Percentiles rank a stretch among this genome's conserved stretches.
phyloP scores from a whole-genome alignment of 2,888 invertebrate genomes.

The Chironomus riparius region DNA sequence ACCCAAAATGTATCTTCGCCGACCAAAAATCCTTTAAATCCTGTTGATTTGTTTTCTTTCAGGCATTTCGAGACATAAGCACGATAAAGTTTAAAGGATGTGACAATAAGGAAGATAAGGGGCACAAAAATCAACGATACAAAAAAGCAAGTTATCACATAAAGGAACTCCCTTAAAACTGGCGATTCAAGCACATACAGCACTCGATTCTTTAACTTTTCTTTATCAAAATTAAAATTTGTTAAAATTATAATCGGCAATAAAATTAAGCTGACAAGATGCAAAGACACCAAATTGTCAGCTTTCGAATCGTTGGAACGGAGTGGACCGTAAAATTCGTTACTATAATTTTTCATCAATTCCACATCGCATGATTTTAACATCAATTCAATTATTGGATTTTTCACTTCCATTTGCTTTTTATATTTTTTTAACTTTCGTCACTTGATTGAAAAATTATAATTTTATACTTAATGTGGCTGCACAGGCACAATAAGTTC shows the following conservation, averaged over 20 bases:
- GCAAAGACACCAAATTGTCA: conserved; percentile 28
- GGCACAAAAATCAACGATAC: conserved; percentile 24
- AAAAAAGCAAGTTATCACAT: neutral
- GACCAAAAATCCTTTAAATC: conserved; percentile 44
- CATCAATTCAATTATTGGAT: neutral
- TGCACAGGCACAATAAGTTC: no score
- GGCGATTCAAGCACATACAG: conserved; percentile 26
- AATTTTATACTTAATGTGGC: no score
- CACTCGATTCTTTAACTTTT: conserved; percentile 26
- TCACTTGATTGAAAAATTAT: no score
- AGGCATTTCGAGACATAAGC: conserved; percentile 28
- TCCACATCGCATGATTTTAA: neutral
- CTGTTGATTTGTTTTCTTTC: neutral
- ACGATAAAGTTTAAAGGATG: conserved; percentile 29
- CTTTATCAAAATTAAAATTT: conserved; percentile 29
- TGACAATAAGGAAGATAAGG: conserved; percentile 28
- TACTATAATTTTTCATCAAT: neutral
- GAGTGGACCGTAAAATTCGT: neutral
- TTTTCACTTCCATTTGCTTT: neutral
- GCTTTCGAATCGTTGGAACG: neutral
- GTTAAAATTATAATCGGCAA: conserved; percentile 33
- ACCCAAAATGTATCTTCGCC: conserved; percentile 50
- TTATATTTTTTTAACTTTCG: neutral
- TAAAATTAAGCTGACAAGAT: conserved; percentile 34
- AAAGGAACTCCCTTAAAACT: neutral